These are phyloP conservation scores for Megastigmus dorsalis DNA, from an alignment of 2,888 invertebrate species.

Conservation along the genomic window DNA sequence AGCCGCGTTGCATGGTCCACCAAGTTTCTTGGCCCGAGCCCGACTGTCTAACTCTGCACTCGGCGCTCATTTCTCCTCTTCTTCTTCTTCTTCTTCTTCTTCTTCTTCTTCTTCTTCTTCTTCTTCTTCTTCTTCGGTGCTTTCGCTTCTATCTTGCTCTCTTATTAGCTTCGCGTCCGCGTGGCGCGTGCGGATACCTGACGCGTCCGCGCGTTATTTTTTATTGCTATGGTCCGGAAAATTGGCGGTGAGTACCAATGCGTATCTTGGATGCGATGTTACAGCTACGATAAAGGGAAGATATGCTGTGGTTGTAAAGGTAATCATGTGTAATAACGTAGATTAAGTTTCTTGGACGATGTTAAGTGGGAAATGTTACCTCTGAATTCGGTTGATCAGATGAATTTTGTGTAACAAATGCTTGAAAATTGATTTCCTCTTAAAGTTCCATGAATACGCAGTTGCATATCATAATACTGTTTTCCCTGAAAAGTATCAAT, in stretches of 20 bases:
- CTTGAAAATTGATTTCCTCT: no score
- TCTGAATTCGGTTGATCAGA: no score
- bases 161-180: background rate
- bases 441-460: no score
- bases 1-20: constrained; percentile 41
- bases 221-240: background rate
- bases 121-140: background rate
- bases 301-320: no score
- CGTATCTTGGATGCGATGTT: no score
- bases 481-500: no score
- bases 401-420: no score
- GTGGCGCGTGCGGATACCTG: background rate
- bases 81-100: background rate
- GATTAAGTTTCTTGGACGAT: no score
- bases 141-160: background rate
- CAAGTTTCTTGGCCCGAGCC: constrained; percentile 44
- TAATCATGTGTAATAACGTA: no score
- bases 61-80: background rate
- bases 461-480: no score
- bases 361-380: no score
- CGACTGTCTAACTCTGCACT: constrained; percentile 47
- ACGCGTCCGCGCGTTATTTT: background rate
- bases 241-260: background rate
- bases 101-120: background rate
- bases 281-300: no score